A percentile compares a stretch with the other conserved stretches of the same genome.
Conservation (phyloP, 1,140 invertebrate genomes). For the Leptinotarsa texana region DNA sequence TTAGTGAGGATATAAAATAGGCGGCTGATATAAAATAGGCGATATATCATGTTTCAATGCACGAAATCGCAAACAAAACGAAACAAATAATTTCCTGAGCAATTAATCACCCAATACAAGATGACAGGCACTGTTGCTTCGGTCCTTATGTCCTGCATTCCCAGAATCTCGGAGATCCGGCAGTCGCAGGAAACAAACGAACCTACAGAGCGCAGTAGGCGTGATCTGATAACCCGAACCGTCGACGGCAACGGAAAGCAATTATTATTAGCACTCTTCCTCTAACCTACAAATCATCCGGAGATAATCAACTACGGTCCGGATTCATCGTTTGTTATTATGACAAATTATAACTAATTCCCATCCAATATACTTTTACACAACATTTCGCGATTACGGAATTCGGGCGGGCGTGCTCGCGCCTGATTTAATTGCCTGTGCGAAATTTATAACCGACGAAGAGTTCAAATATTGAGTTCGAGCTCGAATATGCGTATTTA, state of each 20-base stretch:
- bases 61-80: too few species aligned
- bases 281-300: slow-evolving; percentile 20
- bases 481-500: slow-evolving; percentile 1
- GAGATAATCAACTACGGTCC: slow-evolving; percentile 21
- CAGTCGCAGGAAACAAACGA: neutral
- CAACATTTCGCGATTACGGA: slow-evolving; percentile 11
- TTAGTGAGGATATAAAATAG: too few species aligned
- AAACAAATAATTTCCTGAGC: neutral
- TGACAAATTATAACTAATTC: slow-evolving; percentile 26
- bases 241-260: slow-evolving; percentile 14
- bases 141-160: neutral
- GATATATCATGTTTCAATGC: too few species aligned
- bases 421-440: slow-evolving; percentile 10
- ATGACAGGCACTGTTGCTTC: neutral
- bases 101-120: neutral
- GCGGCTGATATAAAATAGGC: too few species aligned
- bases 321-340: slow-evolving; percentile 22
- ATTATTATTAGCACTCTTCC: slow-evolving; percentile 27
- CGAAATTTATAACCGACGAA: slow-evolving; percentile 6
- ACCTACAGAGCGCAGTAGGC: slow-evolving; percentile 1
- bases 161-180: neutral
- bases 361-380: slow-evolving; percentile 18
- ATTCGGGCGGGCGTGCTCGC: neutral
- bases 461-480: slow-evolving; percentile 3
- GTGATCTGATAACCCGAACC: slow-evolving; percentile 21